Conservation (phyloP, 2,888 invertebrate species). For the Agrochola lota region DNA sequence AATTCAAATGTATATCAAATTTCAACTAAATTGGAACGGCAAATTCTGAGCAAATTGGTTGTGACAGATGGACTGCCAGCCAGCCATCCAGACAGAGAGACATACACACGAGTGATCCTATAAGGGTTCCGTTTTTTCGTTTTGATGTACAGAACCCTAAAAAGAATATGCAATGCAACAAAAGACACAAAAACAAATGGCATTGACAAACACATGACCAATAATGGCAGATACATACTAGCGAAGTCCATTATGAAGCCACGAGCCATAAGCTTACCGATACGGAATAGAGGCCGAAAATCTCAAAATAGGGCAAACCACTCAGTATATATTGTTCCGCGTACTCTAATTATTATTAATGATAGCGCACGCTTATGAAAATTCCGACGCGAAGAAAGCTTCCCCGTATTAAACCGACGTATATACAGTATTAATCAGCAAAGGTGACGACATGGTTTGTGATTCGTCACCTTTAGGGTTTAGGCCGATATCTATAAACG, state of each 20-base stretch:
- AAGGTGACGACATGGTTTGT: slow-evolving; percentile 40
- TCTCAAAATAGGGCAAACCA: slow-evolving; percentile 81
- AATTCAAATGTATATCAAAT: no score
- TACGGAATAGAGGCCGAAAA: slow-evolving; percentile 76
- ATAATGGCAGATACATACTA: slow-evolving; percentile 16
- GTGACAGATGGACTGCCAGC: no score
- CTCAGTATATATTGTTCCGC: slow-evolving; percentile 83
- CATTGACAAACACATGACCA: neutral
- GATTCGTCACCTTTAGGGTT: slow-evolving; percentile 35
- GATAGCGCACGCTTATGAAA: slow-evolving; percentile 78
- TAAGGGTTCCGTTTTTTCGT: no score
- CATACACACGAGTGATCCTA: no score
- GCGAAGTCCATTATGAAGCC: slow-evolving; percentile 28
- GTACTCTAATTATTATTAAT: slow-evolving; percentile 87
- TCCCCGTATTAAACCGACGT: slow-evolving; percentile 53
- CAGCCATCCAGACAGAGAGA: no score
- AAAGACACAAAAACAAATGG: neutral
- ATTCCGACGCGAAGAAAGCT: slow-evolving; percentile 70
- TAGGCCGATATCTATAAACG: neutral
- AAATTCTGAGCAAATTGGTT: no score
- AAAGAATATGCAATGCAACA: no score
- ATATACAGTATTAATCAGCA: slow-evolving; percentile 47
- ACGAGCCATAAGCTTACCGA: slow-evolving; percentile 32
- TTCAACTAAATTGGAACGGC: no score
- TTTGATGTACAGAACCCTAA: no score